phyloP scores from a whole-genome alignment of 2,797 vertebrate species.

The Rachycentron canadum region DNA sequence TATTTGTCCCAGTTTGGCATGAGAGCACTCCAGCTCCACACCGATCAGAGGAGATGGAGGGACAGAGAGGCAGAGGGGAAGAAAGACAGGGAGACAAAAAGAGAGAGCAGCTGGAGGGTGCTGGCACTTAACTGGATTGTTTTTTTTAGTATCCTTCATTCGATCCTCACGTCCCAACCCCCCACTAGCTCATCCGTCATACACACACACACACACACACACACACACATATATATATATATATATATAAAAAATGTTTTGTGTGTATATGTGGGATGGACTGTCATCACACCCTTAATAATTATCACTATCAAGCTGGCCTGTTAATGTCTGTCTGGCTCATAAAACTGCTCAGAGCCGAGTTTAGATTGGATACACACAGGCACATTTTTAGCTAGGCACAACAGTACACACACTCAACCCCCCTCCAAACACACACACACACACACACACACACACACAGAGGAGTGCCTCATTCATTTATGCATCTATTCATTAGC shows the following conservation, averaged over 20 bases:
- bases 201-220: too few relatives aligned
- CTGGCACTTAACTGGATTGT: constrained; percentile 84
- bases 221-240: too few relatives aligned
- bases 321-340: constrained; percentile 69
- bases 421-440: constrained; percentile 26
- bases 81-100: constrained; percentile 57
- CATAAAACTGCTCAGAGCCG: constrained; percentile 52
- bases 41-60: constrained; percentile 65
- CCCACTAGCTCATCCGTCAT: constrained; percentile 50
- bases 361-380: constrained; percentile 28
- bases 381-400: constrained; percentile 44
- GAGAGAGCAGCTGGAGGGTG: constrained; percentile 72
- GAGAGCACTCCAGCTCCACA: constrained; percentile 67
- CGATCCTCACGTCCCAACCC: constrained; percentile 62
- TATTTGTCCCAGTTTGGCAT: constrained; percentile 77
- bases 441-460: constrained; percentile 42
- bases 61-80: constrained; percentile 51
- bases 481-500: constrained; percentile 87
- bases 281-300: constrained; percentile 68
- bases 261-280: constrained; percentile 27
- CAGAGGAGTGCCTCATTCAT: constrained; percentile 76
- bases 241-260: constrained; percentile 2
- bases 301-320: constrained; percentile 71
- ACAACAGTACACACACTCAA: constrained; percentile 37
- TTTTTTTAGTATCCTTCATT: constrained; percentile 79